phyloP scores from a whole-genome alignment of 2,888 invertebrate species.

The Steinernema carpocapsae region DNA sequence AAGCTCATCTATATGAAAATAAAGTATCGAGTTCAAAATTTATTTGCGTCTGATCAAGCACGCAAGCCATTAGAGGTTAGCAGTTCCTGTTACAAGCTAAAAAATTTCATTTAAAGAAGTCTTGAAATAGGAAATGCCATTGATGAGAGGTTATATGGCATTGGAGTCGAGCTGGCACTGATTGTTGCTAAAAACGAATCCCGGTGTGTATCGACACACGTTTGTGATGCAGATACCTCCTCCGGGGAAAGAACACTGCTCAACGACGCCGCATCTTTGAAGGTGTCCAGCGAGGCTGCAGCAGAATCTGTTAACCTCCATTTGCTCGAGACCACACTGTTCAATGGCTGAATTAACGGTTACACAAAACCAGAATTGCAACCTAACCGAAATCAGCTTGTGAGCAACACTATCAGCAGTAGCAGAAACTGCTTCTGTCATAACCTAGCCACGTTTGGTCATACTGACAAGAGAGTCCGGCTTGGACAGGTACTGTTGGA shows the following conservation, averaged over 20 bases:
- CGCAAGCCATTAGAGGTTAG: constrained; percentile 15
- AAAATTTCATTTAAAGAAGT: too few species aligned
- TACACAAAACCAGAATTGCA: neutral
- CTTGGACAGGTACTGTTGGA: neutral
- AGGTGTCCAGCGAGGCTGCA: neutral
- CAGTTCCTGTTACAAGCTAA: neutral
- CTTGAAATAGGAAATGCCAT: too few species aligned
- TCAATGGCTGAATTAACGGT: neutral
- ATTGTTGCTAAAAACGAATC: constrained; percentile 42
- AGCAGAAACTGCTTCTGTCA: neutral
- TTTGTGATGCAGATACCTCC: constrained; percentile 40
- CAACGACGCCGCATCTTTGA: neutral
- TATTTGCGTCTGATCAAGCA: constrained; percentile 32
- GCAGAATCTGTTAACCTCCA: constrained; percentile 20
- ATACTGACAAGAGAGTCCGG: neutral
- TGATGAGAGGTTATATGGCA: constrained; percentile 28
- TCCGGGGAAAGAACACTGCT: constrained; percentile 39
- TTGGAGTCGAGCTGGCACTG: constrained; percentile 43
- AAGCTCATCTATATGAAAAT: too few species aligned
- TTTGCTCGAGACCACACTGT: neutral
- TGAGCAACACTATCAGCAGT: neutral
- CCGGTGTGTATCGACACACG: constrained; percentile 39
- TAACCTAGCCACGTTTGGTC: neutral
- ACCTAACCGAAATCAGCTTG: neutral
- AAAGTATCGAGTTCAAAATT: constrained; percentile 35